These are phyloP conservation scores for Eutolmus rufibarbis DNA, from an alignment of 2,888 invertebrate species.

Conservation along the genomic window DNA sequence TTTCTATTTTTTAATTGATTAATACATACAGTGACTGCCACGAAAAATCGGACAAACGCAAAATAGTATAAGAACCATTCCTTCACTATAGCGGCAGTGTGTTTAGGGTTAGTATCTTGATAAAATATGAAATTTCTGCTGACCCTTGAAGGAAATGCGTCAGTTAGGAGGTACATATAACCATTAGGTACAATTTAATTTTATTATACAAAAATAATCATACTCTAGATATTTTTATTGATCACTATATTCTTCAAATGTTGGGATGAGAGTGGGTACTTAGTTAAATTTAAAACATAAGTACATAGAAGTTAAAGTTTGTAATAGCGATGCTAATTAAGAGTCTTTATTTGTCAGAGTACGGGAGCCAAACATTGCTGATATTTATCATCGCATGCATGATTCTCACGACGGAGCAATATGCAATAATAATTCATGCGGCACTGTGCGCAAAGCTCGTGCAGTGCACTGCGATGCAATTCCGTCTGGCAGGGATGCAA, in stretches of 20 bases:
- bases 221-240: no score
- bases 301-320: background rate
- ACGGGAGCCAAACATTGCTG: background rate
- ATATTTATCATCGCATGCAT: background rate
- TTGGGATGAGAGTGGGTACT: background rate
- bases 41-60: no score
- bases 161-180: no score
- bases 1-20: no score
- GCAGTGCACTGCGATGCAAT: background rate
- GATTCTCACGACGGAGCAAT: background rate
- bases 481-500: background rate
- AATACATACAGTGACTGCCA: no score
- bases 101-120: no score
- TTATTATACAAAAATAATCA: no score
- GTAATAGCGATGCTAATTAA: background rate
- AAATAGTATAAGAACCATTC: no score
- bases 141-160: no score
- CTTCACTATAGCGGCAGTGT: no score
- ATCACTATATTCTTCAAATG: background rate
- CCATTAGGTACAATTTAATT: no score
- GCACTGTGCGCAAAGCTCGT: background rate
- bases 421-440: background rate
- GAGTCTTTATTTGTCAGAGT: background rate
- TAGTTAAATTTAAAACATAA: background rate
- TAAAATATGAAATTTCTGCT: no score